Evolutionary conservation across 1,140 invertebrate species (phyloP).

Genomic region (Trinorchestia longiramus): DNA sequence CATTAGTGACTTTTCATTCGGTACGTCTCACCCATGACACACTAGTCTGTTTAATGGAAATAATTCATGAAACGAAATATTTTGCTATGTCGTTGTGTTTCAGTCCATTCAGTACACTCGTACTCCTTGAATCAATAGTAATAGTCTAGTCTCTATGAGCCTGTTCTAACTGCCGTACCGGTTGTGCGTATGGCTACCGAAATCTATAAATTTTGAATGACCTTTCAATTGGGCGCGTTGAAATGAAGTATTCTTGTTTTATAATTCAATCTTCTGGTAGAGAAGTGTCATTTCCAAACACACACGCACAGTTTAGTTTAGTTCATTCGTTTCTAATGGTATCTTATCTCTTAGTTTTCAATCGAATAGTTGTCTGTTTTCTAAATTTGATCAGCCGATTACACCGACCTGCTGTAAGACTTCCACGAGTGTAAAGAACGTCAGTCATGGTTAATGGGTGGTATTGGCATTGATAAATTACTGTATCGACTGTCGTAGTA

Average conservation of each 20-base stretch:
- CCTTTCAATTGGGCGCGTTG: background rate
- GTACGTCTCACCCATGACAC: background rate
- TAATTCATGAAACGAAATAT: background rate
- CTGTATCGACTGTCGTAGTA: background rate
- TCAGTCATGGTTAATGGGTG: background rate
- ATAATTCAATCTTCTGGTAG: background rate
- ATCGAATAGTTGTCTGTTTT: background rate
- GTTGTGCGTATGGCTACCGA: background rate
- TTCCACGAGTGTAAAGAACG: background rate
- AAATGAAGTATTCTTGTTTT: background rate
- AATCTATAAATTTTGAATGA: background rate
- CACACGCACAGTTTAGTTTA: too few relatives aligned
- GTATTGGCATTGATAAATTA: background rate
- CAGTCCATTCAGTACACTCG: background rate
- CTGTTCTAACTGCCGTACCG: background rate
- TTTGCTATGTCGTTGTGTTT: background rate
- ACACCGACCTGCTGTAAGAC: too few relatives aligned
- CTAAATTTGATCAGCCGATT: background rate
- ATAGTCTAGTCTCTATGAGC: background rate
- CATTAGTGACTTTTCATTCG: background rate
- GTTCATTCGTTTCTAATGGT: background rate
- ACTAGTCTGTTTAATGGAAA: background rate
- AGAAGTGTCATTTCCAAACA: background rate
- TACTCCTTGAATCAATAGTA: background rate
- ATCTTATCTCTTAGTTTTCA: background rate